Conservation (phyloP, 2,797 vertebrate species). For the Lithobates sylvaticus region DNA sequence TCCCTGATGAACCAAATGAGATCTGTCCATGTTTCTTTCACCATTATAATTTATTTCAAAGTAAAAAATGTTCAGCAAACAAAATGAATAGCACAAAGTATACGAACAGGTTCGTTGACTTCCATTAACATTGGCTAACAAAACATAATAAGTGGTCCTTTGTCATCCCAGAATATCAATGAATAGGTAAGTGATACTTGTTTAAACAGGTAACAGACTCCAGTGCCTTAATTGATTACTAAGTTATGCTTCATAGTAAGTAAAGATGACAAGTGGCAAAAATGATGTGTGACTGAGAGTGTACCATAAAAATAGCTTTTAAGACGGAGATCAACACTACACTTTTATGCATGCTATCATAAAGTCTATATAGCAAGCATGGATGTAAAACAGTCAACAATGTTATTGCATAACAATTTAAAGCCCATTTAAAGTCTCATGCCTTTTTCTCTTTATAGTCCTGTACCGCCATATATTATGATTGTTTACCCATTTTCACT, state of each 20-base stretch:
- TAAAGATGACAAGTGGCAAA: neutral
- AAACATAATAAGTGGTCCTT: slow-evolving; percentile 22
- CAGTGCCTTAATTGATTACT: neutral
- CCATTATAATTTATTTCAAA: too few species aligned
- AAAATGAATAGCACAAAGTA: neutral
- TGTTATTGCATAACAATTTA: neutral
- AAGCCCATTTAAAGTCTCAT: too few species aligned
- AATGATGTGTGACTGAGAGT: neutral
- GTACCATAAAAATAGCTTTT: neutral
- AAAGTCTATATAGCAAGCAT: neutral
- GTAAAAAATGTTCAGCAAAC: neutral
- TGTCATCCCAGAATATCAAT: slow-evolving; percentile 7
- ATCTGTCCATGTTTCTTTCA: too few species aligned
- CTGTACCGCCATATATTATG: too few species aligned
- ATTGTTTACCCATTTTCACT: too few species aligned
- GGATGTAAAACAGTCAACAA: neutral
- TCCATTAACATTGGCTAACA: slow-evolving; percentile 16
- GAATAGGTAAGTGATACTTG: neutral
- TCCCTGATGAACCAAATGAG: too few species aligned
- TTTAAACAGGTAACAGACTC: slow-evolving; percentile 13
- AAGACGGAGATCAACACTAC: neutral
- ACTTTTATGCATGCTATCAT: neutral
- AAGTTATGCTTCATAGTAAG: neutral
- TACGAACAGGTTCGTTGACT: neutral
- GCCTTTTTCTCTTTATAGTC: too few species aligned